These are phyloP conservation scores for Spodoptera frugiperda DNA, from an alignment of 1,140 invertebrate species.

Conservation along the genomic window DNA sequence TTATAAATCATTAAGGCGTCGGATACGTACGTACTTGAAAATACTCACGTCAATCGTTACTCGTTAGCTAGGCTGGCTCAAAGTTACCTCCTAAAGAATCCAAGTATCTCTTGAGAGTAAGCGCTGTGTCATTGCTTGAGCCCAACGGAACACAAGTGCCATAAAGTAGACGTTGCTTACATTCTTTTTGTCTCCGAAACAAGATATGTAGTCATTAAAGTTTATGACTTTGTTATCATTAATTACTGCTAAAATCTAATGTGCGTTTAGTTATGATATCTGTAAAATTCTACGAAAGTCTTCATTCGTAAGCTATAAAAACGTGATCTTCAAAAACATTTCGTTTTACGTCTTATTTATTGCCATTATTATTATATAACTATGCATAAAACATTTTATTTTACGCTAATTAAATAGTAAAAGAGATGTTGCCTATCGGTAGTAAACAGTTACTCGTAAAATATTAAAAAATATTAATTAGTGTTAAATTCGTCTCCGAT, in stretches of 20 bases:
- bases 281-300: conserved; percentile 9
- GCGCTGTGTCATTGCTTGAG: conserved; percentile 79
- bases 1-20: conserved; percentile 59
- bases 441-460: background rate
- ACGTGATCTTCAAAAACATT: background rate
- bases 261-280: conserved; percentile 2
- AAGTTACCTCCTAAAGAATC: conserved; percentile 80
- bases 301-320: background rate
- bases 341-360: background rate
- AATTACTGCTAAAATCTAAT: conserved; percentile 13
- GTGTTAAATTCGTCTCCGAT: conserved; percentile 57
- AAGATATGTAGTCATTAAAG: conserved; percentile 3
- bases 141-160: conserved; percentile 53
- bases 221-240: conserved; percentile 19
- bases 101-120: conserved; percentile 80
- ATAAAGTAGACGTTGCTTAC: conserved; percentile 47
- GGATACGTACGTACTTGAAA: conserved; percentile 69
- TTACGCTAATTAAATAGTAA: conserved; percentile 13
- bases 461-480: background rate
- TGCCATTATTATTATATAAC: background rate
- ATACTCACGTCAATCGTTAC: conserved; percentile 78
- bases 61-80: conserved; percentile 75
- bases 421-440: background rate
- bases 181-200: conserved; percentile 1
- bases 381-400: background rate